A percentile compares a stretch with the other conserved stretches of the same genome.
Evolutionary conservation across 2,797 vertebrate genomes (phyloP).

Genomic region (Coracias cyanogaster): DNA sequence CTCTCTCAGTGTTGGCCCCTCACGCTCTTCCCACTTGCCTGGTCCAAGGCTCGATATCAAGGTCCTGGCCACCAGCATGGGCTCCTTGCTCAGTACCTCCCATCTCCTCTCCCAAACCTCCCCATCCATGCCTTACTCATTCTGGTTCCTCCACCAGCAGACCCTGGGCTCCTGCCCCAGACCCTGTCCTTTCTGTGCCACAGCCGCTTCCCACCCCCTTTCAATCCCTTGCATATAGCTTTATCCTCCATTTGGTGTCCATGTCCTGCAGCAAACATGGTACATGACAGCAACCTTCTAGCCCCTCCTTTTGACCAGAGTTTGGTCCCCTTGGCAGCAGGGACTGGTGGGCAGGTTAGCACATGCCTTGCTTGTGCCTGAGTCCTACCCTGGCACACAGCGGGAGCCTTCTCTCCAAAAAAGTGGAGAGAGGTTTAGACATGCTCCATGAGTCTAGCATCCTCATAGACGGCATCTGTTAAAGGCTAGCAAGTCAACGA

Average conservation of each 20-base stretch:
- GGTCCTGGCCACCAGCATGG: rapidly evolving
- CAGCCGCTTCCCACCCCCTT: background rate
- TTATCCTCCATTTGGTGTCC: background rate
- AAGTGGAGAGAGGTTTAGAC: background rate
- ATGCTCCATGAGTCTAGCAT: background rate
- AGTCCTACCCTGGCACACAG: background rate
- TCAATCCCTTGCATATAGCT: background rate
- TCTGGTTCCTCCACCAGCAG: background rate
- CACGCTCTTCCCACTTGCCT: rapidly evolving
- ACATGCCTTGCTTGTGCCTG: background rate
- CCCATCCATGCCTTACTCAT: background rate
- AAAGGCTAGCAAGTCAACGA: background rate
- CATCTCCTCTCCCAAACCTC: background rate
- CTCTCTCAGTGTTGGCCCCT: background rate
- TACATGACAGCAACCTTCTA: background rate
- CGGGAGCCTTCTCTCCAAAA: background rate
- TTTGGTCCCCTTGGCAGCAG: background rate
- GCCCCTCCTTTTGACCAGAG: background rate
- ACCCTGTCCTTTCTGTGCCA: background rate
- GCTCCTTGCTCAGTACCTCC: background rate
- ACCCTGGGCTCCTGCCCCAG: background rate
- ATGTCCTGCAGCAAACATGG: background rate
- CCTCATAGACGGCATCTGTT: background rate
- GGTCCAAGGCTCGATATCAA: background rate
- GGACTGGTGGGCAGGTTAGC: rapidly evolving